phyloP scores from a whole-genome alignment of 2,888 invertebrate genomes.

The Oegoconia quadripuncta region DNA sequence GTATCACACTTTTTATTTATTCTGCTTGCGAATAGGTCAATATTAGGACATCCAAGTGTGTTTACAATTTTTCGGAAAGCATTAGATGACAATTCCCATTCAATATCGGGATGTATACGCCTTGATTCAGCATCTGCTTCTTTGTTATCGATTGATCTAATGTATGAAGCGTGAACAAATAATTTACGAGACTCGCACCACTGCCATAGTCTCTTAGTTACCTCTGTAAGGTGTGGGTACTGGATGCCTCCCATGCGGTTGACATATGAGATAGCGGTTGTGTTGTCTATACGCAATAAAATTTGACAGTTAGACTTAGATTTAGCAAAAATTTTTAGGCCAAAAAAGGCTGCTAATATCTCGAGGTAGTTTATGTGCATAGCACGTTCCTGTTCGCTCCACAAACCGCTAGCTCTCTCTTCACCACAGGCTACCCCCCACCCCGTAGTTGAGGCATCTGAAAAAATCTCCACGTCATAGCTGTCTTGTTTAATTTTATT shows the following conservation, averaged over 20 bases:
- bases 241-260: constrained; percentile 26
- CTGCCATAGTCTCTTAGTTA: constrained; percentile 2
- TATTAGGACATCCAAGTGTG: not conserved
- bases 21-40: not conserved
- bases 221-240: constrained; percentile 2
- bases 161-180: constrained; percentile 7
- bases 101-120: not conserved
- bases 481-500: not conserved
- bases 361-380: constrained; percentile 24
- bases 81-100: not conserved
- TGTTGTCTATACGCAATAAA: constrained; percentile 17
- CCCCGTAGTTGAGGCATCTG: constrained; percentile 25
- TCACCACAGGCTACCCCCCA: constrained; percentile 21
- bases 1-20: constrained; percentile 3
- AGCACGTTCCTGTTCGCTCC: constrained; percentile 1
- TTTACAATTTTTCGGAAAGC: not conserved
- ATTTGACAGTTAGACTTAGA: constrained; percentile 6
- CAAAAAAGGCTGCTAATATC: constrained; percentile 22
- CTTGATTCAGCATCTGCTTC: constrained; percentile 11
- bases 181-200: constrained; percentile 4
- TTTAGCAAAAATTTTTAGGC: constrained; percentile 24
- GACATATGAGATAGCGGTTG: constrained; percentile 22
- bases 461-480: constrained; percentile 5
- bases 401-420: constrained; percentile 15
- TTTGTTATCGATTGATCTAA: constrained; percentile 5